Evolutionary conservation across 2,797 vertebrate genomes (phyloP), one percentile per base, ranked within the genome.

Genomic region (Threskiornis aethiopicus): DNA sequence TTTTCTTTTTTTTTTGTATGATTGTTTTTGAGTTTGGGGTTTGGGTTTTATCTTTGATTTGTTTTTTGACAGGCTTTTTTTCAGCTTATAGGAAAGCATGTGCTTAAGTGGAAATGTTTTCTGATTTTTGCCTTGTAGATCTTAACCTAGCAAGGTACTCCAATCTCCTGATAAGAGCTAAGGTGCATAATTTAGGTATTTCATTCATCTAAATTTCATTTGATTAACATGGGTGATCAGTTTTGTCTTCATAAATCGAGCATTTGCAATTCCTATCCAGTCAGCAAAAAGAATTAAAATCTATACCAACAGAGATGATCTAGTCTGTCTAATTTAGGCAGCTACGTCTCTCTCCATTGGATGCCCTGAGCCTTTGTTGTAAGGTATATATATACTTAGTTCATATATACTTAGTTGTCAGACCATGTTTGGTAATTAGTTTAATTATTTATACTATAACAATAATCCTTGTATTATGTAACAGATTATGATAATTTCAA

Each of bases 401-500:
- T 86, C 54, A 70, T 22, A 29, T 22, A 52, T 9, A 64, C 22
- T 64, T 55, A 8, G 6, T 59, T 78, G 9, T 16, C 39, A 11
- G 84, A 42, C 18, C 3, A 58, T 7, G 64, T 94, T 70, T 80
- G 21, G 42, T 62, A 49, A 33, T 49, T 25, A 88, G 59, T 83
- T 72, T 85, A 59, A 64, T 78, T 81, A 44, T 87, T 94, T 84
- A 42, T 71, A 76, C 42, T 77, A 33, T 81, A 91, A 70, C 5
- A 90, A 64, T 58, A 37, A 47, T 79, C 9, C 22, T 89, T 83
- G 51, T 51, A 57, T 78, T 95, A 73, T 31, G 26, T 61, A 88
- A 84, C 14, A 88, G 31, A 94, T 95, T 87, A 83, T 83, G 42
- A 94, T 85, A 12, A 51, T 57, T 97, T 95, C 29, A 77, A 76